Conservation (phyloP, 2,797 vertebrate species). For the Macroramphosus scolopax region DNA sequence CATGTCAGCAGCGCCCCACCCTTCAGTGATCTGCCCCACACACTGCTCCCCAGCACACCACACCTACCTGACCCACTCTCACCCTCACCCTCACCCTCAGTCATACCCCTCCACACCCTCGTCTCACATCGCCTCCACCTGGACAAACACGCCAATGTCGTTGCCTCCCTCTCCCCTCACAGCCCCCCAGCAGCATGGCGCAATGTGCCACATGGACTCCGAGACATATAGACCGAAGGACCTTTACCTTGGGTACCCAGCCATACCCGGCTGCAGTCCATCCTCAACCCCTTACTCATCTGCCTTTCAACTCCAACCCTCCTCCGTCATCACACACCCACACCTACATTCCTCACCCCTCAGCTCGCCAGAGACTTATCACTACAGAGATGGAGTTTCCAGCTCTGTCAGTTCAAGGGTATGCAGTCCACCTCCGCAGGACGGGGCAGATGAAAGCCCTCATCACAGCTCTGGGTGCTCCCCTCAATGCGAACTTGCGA, state of each 20-base stretch:
- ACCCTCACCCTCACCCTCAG: slow-evolving; percentile 38
- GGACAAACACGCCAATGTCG: slow-evolving; percentile 55
- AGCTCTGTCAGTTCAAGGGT: slow-evolving; percentile 42
- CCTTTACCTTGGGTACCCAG: slow-evolving; percentile 42
- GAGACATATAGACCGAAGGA: slow-evolving; percentile 53
- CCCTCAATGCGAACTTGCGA: slow-evolving; percentile 43
- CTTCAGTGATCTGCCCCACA: slow-evolving; percentile 51
- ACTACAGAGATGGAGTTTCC: slow-evolving; percentile 23
- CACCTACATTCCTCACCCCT: slow-evolving; percentile 37
- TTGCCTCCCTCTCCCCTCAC: slow-evolving; percentile 50
- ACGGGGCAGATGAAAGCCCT: slow-evolving; percentile 30
- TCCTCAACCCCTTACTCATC: slow-evolving; percentile 20
- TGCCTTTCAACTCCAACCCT: slow-evolving; percentile 23
- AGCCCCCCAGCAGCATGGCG: slow-evolving; percentile 42
- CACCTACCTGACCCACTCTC: slow-evolving; percentile 39
- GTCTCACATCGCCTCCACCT: slow-evolving; percentile 49
- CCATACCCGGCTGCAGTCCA: slow-evolving; percentile 24
- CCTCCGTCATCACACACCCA: slow-evolving; percentile 25
- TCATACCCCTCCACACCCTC: slow-evolving; percentile 36
- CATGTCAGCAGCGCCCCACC: slow-evolving; percentile 49
- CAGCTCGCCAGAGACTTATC: slow-evolving; percentile 41
- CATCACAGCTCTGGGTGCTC: slow-evolving; percentile 52
- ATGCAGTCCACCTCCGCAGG: slow-evolving; percentile 51
- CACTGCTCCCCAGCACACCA: slow-evolving; percentile 60
- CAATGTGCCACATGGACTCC: slow-evolving; percentile 32